Conservation (phyloP, 2,888 invertebrate genomes). For the Allolobophora icterica region DNA sequence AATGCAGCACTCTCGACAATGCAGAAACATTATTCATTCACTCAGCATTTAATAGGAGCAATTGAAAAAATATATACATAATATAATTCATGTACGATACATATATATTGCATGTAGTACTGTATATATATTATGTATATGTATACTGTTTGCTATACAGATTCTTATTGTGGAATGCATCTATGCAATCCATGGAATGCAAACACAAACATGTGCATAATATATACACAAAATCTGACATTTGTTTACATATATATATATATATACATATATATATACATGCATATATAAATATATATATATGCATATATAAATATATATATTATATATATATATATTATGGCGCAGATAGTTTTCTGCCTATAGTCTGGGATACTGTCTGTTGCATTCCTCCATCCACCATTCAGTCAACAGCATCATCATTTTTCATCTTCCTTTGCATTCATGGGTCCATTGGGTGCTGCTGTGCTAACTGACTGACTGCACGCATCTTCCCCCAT, state of each 20-base stretch:
- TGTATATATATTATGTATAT: not conserved
- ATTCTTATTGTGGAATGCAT: constrained; percentile 7
- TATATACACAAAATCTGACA: not conserved
- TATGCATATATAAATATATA: not conserved
- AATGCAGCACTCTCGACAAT: too few species aligned
- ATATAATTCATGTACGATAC: not conserved
- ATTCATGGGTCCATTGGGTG: constrained; percentile 17
- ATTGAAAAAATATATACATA: not conserved
- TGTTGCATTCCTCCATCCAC: not conserved
- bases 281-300: not conserved
- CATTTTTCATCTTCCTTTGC: not conserved
- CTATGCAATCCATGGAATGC: not conserved
- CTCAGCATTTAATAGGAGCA: not conserved
- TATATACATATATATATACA: not conserved
- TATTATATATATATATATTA: not conserved
- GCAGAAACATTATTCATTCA: too few species aligned
- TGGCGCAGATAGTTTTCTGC: not conserved
- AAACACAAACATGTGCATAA: not conserved
- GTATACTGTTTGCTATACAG: not conserved
- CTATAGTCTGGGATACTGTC: too few species aligned
- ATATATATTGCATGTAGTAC: not conserved
- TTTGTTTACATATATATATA: not conserved
- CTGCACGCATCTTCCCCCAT: not conserved
- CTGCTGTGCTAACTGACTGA: not conserved
- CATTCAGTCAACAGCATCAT: not conserved